phyloP scores from a whole-genome alignment of 2,113 vertebrate genomes.

The Amphiprion percula region DNA sequence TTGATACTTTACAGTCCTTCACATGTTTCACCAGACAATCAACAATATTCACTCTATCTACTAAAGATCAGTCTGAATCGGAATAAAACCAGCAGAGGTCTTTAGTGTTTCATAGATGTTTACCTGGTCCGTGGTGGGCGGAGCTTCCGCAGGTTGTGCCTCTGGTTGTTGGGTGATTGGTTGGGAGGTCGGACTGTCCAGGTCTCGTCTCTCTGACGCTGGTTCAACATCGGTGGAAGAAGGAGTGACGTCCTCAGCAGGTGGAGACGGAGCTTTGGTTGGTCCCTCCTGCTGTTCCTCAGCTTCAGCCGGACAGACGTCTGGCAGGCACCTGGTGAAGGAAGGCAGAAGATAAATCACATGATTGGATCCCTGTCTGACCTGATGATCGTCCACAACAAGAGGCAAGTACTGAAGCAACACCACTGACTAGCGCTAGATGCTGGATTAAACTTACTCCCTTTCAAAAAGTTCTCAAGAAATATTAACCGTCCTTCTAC shows the following conservation, averaged over 20 bases:
- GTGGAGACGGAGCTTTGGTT: background rate
- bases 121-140: slow-evolving; percentile 55
- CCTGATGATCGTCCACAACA: no score
- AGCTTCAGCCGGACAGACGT: slow-evolving; percentile 13
- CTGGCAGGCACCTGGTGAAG: slow-evolving; percentile 43
- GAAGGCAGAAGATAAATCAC: background rate
- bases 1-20: no score
- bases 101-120: background rate
- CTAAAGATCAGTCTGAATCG: no score
- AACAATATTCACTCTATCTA: no score
- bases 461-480: no score
- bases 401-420: no score
- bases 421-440: no score
- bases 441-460: no score
- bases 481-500: no score
- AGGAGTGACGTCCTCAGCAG: background rate
- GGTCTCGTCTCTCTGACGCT: slow-evolving; percentile 28
- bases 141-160: background rate
- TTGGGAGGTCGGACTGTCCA: slow-evolving; percentile 30
- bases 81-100: no score
- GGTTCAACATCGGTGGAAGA: slow-evolving; percentile 46
- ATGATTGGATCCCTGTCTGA: no score
- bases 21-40: no score
- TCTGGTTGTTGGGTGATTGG: slow-evolving; percentile 44
- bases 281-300: background rate